These are phyloP conservation scores for Lutjanus campechanus DNA, from an alignment of 2,797 vertebrate species.

Conservation along the genomic window DNA sequence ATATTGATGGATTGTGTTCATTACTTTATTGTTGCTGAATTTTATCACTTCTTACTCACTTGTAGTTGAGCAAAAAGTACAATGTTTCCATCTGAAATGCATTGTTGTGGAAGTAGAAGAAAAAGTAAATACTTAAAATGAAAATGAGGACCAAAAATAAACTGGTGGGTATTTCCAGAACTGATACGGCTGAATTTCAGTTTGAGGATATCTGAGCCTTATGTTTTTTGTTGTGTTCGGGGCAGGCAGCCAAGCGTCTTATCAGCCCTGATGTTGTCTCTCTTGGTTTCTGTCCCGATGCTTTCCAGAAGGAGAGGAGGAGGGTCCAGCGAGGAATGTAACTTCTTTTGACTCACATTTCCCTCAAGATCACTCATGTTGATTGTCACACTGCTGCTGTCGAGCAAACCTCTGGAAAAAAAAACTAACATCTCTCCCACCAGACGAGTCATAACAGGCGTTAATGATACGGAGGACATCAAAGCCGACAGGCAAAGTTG, in stretches of 20 bases:
- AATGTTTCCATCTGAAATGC: no score
- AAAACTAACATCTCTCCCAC: conserved; percentile 43
- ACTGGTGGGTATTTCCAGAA: conserved; percentile 51
- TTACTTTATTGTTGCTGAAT: no score
- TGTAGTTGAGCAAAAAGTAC: no score
- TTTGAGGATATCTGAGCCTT: conserved; percentile 22
- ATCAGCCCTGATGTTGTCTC: conserved; percentile 69
- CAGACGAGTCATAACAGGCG: conserved; percentile 35
- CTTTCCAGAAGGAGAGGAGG: conserved; percentile 43
- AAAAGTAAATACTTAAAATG: conserved; percentile 14
- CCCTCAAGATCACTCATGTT: conserved; percentile 42
- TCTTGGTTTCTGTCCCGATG: conserved; percentile 46
- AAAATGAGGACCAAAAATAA: conserved; percentile 3
- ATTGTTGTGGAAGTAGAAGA: no score
- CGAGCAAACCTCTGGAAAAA: conserved; percentile 59
- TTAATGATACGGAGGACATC: conserved; percentile 51
- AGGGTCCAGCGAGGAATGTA: conserved; percentile 53
- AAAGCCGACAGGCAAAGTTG: conserved; percentile 63
- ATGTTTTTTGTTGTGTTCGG: conserved; percentile 34
- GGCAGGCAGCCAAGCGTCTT: conserved; percentile 64
- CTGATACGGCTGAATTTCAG: conserved; percentile 49
- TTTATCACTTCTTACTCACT: no score
- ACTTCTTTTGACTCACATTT: conserved; percentile 63
- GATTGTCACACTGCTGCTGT: conserved; percentile 53
- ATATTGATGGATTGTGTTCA: no score